Conservation (phyloP, 2,888 invertebrate species). For the Yponomeuta cagnagella region DNA sequence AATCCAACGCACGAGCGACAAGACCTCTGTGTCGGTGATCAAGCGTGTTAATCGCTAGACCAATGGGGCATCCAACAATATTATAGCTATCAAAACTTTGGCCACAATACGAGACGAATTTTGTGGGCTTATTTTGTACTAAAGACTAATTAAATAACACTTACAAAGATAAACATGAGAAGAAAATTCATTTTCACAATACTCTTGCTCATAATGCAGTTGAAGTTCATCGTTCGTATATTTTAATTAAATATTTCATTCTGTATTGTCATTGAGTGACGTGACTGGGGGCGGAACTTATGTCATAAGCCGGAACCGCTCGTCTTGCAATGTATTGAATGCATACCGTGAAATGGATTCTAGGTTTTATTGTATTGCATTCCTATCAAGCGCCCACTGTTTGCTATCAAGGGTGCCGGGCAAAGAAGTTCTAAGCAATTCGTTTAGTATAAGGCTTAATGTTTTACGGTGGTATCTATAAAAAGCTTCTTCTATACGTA, state of each 20-base stretch:
- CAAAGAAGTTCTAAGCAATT: too few relatives aligned
- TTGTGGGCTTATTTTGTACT: too few relatives aligned
- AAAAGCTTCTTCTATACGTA: too few relatives aligned
- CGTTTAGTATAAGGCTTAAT: too few relatives aligned
- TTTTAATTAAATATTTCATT: not conserved
- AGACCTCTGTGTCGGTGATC: too few relatives aligned
- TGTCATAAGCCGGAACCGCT: constrained; percentile 3
- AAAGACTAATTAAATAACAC: not conserved
- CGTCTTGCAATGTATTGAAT: constrained; percentile 23
- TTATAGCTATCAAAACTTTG: too few relatives aligned
- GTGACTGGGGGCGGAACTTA: not conserved
- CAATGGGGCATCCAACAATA: too few relatives aligned
- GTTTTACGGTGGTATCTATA: too few relatives aligned
- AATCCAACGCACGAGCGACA: too few relatives aligned
- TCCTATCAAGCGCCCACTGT: not conserved
- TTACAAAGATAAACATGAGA: not conserved
- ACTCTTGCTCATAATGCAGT: not conserved
- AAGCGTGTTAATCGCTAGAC: too few relatives aligned
- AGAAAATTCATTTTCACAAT: not conserved
- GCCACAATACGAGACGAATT: too few relatives aligned
- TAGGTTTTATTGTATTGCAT: not conserved
- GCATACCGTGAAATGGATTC: constrained; percentile 39
- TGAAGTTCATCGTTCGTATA: not conserved
- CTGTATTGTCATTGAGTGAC: not conserved
- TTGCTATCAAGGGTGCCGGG: too few relatives aligned